phyloP scores from a whole-genome alignment of 1,140 invertebrate species.

The Homarus americanus region DNA sequence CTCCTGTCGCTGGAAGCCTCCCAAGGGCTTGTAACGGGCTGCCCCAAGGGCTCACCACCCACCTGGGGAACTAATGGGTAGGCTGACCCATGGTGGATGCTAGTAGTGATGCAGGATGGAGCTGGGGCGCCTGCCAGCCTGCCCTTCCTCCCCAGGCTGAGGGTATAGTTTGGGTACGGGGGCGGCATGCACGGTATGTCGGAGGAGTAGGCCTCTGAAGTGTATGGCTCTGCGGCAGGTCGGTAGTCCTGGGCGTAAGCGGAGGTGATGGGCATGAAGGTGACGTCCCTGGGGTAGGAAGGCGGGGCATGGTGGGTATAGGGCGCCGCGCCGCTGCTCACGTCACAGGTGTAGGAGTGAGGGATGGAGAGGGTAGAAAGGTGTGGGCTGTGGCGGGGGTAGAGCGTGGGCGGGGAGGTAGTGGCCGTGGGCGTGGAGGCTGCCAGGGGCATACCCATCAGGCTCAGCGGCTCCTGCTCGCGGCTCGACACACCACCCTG shows the following conservation, averaged over 20 bases:
- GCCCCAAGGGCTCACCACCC: neutral
- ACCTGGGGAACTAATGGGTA: neutral
- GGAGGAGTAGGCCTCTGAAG: constrained; percentile 4
- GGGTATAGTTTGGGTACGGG: constrained; percentile 19
- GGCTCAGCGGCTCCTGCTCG: constrained; percentile 16
- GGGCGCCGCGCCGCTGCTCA: neutral
- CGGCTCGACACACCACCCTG: neutral
- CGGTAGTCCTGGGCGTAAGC: constrained; percentile 9
- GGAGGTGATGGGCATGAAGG: constrained; percentile 31
- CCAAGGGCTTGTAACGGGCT: neutral
- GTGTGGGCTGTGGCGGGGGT: neutral
- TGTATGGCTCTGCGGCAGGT: neutral
- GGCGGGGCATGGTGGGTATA: neutral
- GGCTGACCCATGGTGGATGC: neutral
- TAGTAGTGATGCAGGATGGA: neutral
- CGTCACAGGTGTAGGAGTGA: constrained; percentile 1
- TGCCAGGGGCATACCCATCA: constrained; percentile 21
- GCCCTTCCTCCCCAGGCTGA: constrained; percentile 37
- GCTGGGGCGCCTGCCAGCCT: neutral
- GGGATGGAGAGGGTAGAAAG: constrained; percentile 17
- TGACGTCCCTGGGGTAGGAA: neutral
- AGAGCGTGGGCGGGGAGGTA: neutral
- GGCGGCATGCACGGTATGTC: constrained; percentile 1
- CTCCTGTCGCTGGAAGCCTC: neutral
- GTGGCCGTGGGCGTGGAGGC: constrained; percentile 33